Conservation (phyloP, 2,888 invertebrate species). For the Ophion costatus region DNA sequence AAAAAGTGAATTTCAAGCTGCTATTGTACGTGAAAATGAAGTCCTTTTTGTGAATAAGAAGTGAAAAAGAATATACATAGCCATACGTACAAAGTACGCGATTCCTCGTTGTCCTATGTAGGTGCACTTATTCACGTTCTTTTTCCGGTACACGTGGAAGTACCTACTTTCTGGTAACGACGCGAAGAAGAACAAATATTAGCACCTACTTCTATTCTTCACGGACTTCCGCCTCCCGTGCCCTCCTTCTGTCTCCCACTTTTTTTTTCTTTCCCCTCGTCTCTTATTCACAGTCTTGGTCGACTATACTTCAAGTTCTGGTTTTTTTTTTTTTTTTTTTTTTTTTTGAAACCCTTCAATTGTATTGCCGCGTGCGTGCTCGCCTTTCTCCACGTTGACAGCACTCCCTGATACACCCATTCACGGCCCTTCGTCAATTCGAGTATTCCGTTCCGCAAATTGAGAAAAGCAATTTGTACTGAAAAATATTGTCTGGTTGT, state of each 20-base stretch:
- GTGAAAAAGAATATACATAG: neutral
- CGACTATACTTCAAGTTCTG: slow-evolving; percentile 3
- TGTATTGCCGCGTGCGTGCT: no score
- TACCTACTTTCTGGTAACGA: slow-evolving; percentile 43
- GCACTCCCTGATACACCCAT: slow-evolving; percentile 49
- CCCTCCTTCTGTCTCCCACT: neutral
- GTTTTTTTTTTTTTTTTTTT: slow-evolving; percentile 18
- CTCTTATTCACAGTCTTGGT: no score
- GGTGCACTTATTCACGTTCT: slow-evolving; percentile 33
- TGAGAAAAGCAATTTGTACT: no score
- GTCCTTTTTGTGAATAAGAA: neutral
- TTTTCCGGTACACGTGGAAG: slow-evolving; percentile 23
- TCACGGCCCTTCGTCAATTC: slow-evolving; percentile 28
- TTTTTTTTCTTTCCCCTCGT: neutral
- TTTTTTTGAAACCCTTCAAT: no score
- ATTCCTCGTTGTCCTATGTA: neutral
- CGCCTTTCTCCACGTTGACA: slow-evolving; percentile 36
- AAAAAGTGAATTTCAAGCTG: neutral
- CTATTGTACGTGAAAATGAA: slow-evolving; percentile 3
- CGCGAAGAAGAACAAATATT: slow-evolving; percentile 59
- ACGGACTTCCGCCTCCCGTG: neutral
- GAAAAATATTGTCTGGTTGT: no score
- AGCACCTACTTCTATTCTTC: slow-evolving; percentile 51
- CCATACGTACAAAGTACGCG: neutral
- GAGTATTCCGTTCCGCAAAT: no score